Conservation (phyloP, 2,888 invertebrate genomes). For the Eupsilia transversa region DNA sequence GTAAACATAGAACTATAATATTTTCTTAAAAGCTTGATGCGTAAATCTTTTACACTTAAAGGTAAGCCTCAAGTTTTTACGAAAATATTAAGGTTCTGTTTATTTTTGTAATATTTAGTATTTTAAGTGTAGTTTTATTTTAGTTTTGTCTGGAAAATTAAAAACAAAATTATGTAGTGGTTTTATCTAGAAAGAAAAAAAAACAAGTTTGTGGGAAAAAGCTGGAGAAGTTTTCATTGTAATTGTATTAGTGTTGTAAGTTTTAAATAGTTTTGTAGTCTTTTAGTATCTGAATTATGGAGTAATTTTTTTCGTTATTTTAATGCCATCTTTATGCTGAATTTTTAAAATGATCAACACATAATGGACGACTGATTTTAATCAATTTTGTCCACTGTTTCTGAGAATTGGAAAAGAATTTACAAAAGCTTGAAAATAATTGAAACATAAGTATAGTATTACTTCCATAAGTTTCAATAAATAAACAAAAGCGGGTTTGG, state of each 20-base stretch:
- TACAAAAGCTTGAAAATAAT: too few relatives aligned
- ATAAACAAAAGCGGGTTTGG: background rate
- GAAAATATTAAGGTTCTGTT: too few relatives aligned
- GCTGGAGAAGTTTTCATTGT: background rate
- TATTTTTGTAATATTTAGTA: too few relatives aligned
- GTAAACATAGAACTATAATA: too few relatives aligned
- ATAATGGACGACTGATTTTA: too few relatives aligned
- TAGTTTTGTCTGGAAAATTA: conserved; percentile 15
- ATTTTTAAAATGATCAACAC: too few relatives aligned
- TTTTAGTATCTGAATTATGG: background rate
- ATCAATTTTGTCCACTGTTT: background rate
- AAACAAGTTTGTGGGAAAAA: background rate
- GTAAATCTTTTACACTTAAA: too few relatives aligned
- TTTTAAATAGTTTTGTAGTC: background rate
- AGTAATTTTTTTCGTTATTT: background rate
- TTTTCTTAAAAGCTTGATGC: too few relatives aligned
- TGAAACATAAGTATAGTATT: too few relatives aligned
- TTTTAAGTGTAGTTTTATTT: conserved; percentile 13
- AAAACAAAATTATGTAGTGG: background rate
- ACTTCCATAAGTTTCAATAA: too few relatives aligned
- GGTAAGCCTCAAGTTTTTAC: too few relatives aligned
- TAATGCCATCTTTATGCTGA: too few relatives aligned
- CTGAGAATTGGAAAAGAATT: background rate
- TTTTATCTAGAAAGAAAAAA: conserved; percentile 5
- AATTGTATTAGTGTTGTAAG: background rate